Evolutionary conservation across 2,888 invertebrate genomes (phyloP), one percentile per base, ranked within the genome.

Genomic region (Phortica magna): DNA sequence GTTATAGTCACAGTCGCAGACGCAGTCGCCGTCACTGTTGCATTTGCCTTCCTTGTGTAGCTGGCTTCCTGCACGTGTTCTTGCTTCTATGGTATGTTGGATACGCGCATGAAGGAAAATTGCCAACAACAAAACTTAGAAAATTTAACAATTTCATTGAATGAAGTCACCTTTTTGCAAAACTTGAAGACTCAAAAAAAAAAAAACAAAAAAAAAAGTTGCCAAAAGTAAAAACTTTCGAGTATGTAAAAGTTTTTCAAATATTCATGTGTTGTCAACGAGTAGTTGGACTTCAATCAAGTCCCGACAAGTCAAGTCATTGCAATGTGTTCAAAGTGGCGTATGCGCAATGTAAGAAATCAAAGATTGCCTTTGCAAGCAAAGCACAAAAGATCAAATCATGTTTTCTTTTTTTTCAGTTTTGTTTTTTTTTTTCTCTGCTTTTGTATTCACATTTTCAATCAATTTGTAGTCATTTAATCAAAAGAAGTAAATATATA

Each of bases 401-500:
- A 48, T 12, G 14, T 9, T 12, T 48, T 48, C 48, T 14, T 48
- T 48, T 48, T 2, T 9, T 61, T 61, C 19, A 9, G 19, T 10
- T 61, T 6, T 22, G 9, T 19, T 22, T 61, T 6, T 22, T 2
- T 19, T 22, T 61, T 61, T 17, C 19, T 22, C 0, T 10, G 19
- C 22, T 10, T 10, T 61, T 10, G 61, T 19, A 19, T 61, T 7
- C 61, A 61, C 61, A 10, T 61, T 48, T 55, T 71, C 70, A 53
- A 71, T 53, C 70, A 71, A 71, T 71, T 71, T 71, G 70, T 71
- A 42, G 39, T 22, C 22, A 71, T 71, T 71, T 71, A 71, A 71
- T 71, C 70, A 55, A 55, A 53, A 31, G 22, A 65, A 41, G 41
- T 41, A 39, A 41, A 43, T 10, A 22, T 43, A 68, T n/a, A 10